Base-by-base conservation (phyloP, 2,888 invertebrate species). In the Sesia apiformis region DNA sequence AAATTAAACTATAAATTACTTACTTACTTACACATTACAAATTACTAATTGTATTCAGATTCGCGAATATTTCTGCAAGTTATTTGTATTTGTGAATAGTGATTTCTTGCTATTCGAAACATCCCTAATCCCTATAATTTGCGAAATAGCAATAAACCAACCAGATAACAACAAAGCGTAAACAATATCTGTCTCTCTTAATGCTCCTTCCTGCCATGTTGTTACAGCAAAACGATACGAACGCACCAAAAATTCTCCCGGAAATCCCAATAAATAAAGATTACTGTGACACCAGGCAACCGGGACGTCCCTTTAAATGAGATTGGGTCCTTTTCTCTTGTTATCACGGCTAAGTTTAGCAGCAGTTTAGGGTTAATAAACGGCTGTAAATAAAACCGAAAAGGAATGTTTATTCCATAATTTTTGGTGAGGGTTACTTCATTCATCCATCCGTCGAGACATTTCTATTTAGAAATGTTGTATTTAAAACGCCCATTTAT, bases 211-310 rank as follows among this genome's bases (percentile, higher is more conserved):
- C 46, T 8, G 23, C 46, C n/a, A 8, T 46, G 46, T 46, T 46
- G 46, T 46, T 46, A 46, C 8, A 46, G 46, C 46, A 46, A 46
- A 46, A 46, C 46, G 23, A 23, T 23, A 3, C 4, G 23, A 46
- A 8, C 46, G 46, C 46, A 46, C 46, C 46, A 46, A 46, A 46
- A 46, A 46, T 46, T 46, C n/a, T n/a, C 46, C 46, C 46, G 46
- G 46, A 23, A 46, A 46, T 56, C 43, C 52, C 61, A 57, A 63
- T 67, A 65, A 65, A 67, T 67, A 64, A 63, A 65, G 66, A 65
- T 67, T 67, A 67, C 58, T 58, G 63, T 60, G 61, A 52, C 52
- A 56, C 54, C 51, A 56, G 53, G 53, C 52, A 54, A 53, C 58
- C 60, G 58, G 60, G 63, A 60, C 58, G 59, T 60, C 63, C 57